Base-by-base conservation (phyloP, 1,140 invertebrate genomes). In the Teleopsis dalmanni region DNA sequence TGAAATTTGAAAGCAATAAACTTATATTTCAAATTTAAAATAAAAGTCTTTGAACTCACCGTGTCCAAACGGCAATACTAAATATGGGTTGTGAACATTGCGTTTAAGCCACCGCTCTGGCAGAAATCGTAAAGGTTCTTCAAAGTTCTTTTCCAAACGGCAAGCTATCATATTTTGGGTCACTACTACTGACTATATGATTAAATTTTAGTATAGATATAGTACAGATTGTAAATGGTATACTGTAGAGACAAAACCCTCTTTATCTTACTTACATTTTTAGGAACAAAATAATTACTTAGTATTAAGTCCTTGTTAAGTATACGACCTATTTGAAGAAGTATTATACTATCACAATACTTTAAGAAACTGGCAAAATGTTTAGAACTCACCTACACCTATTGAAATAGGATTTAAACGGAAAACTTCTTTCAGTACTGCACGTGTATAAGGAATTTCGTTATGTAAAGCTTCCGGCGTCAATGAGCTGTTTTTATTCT, bases 31-130 rank as follows among this genome's bases (percentile, higher is more conserved):
- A n/a, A n/a, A n/a, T n/a, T n/a, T n/a, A n/a, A n/a, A n/a, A n/a
- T n/a, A n/a, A n/a, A n/a, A n/a, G n/a, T n/a, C n/a, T n/a, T n/a
- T n/a, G n/a, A n/a, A n/a, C n/a, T n/a, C n/a, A n/a, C n/a, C 93
- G 70, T 91, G 87, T 1, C 92, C 91, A 72, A 95, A 96, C 1
- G 92, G 91, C 35, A 95, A 61, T 4, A 85, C 76, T 3, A 88
- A 69, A 67, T 84, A 93, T 1, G 90, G 90, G 73, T 88, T 81
- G 35, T 79, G 59, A 9, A 76, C 72, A 33, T 44, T 54, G 16
- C 31, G 11, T 57, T 78, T 76, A 2, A 88, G 59, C 87, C 87
- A 91, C 33, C 88, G 75, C 59, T 91, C 86, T 0, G 89, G 88
- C 34, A 79, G 72, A 58, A 90, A 93, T 33, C 67, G 48, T 36